These are phyloP conservation scores for Sphenodon punctatus DNA, from an alignment of 2,797 vertebrate species.

Conservation along the genomic window DNA sequence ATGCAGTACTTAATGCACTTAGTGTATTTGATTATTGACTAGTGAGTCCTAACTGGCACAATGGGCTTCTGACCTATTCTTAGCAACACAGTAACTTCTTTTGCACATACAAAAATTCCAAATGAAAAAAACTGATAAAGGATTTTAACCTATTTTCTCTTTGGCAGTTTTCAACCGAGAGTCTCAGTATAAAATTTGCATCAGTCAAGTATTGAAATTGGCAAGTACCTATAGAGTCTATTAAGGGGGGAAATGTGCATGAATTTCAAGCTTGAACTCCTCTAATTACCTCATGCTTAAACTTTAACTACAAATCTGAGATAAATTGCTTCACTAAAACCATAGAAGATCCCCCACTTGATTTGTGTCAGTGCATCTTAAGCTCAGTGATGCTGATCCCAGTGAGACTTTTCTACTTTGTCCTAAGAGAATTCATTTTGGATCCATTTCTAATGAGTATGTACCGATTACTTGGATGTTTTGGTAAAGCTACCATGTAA, in stretches of 20 bases:
- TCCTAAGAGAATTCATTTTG: constrained; percentile 50
- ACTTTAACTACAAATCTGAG: constrained; percentile 74
- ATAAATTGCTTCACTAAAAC: constrained; percentile 71
- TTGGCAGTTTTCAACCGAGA: constrained; percentile 41
- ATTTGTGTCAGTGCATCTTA: constrained; percentile 62
- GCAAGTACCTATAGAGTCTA: constrained; percentile 34
- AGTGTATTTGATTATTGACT: constrained; percentile 50
- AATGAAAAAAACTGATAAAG: constrained; percentile 40
- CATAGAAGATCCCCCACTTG: constrained; percentile 56
- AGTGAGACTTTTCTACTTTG: constrained; percentile 44
- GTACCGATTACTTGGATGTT: constrained; percentile 70
- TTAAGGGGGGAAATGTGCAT: constrained; percentile 53
- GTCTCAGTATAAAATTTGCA: constrained; percentile 24
- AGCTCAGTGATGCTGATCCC: constrained; percentile 63
- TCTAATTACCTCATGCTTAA: constrained; percentile 70
- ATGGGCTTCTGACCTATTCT: constrained; percentile 12
- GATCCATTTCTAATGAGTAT: constrained; percentile 61
- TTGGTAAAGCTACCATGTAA: constrained; percentile 71
- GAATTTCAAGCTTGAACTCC: constrained; percentile 71
- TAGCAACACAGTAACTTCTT: not conserved
- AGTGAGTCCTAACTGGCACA: constrained; percentile 56
- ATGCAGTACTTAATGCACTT: constrained; percentile 23
- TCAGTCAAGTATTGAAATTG: constrained; percentile 21
- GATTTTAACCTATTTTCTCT: constrained; percentile 50
- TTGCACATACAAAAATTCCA: constrained; percentile 39